Evolutionary conservation across 2,888 invertebrate species (phyloP).

Genomic region (Meiosimyza platycephala): DNA sequence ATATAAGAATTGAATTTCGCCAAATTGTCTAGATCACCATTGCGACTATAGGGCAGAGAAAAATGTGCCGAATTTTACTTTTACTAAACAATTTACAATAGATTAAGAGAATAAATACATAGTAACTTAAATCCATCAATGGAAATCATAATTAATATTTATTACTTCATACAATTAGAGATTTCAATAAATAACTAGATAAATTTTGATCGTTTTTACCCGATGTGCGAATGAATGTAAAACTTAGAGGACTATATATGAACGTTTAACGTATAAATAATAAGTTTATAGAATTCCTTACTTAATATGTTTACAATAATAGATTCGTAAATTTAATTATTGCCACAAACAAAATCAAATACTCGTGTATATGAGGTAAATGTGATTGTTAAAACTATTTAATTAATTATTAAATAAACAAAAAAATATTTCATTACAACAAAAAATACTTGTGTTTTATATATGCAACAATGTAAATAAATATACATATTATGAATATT

Average conservation of each 20-base stretch:
- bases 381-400: constrained; percentile 31
- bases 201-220: constrained; percentile 29
- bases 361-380: constrained; percentile 14
- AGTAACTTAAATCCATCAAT: background rate
- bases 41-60: constrained; percentile 1
- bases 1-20: constrained; percentile 9
- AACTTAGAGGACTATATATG: background rate
- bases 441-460: background rate
- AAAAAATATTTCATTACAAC: constrained; percentile 19
- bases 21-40: constrained; percentile 15
- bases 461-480: too few species aligned
- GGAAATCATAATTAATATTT: constrained; percentile 8
- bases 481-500: too few species aligned
- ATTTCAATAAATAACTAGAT: constrained; percentile 18
- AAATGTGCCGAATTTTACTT: constrained; percentile 36
- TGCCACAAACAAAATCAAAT: constrained; percentile 14
- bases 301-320: constrained; percentile 20
- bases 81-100: constrained; percentile 26
- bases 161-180: background rate
- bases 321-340: constrained; percentile 4
- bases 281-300: background rate
- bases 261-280: constrained; percentile 19
- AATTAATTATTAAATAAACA: constrained; percentile 14
- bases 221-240: background rate
- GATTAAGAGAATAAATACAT: constrained; percentile 11